These are phyloP conservation scores for Ridgeia piscesae DNA, from an alignment of 1,140 invertebrate genomes.

Conservation along the genomic window DNA sequence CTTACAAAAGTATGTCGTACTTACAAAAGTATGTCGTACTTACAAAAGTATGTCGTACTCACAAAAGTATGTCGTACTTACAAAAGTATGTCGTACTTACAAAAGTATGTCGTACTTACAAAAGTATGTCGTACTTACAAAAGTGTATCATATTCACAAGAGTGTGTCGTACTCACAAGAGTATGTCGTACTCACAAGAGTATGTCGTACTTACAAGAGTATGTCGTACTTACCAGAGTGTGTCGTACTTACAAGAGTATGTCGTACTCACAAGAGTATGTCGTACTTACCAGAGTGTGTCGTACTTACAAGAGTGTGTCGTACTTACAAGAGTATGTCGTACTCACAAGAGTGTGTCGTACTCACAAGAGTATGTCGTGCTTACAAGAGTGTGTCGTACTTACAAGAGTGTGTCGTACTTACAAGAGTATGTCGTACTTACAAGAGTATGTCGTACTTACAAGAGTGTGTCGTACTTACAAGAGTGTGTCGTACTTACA, in stretches of 20 bases:
- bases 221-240: too few relatives aligned
- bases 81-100: not conserved
- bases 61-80: too few relatives aligned
- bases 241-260: too few relatives aligned
- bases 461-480: too few relatives aligned
- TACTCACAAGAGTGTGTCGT: too few relatives aligned
- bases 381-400: constrained; percentile 42
- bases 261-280: not conserved
- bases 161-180: constrained; percentile 27
- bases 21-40: constrained; percentile 44
- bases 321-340: too few relatives aligned
- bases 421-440: too few relatives aligned
- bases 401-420: constrained; percentile 46
- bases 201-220: too few relatives aligned
- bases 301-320: constrained; percentile 48
- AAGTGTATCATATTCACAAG: too few relatives aligned
- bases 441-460: too few relatives aligned
- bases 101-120: constrained; percentile 43
- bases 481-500: not conserved
- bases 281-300: constrained; percentile 35
- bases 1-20: not conserved
- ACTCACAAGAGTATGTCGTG: not conserved
- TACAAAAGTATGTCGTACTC: too few relatives aligned
- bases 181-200: constrained; percentile 46
- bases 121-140: too few relatives aligned